Conservation (phyloP, 1,140 invertebrate species). For the Papilio dardanus region DNA sequence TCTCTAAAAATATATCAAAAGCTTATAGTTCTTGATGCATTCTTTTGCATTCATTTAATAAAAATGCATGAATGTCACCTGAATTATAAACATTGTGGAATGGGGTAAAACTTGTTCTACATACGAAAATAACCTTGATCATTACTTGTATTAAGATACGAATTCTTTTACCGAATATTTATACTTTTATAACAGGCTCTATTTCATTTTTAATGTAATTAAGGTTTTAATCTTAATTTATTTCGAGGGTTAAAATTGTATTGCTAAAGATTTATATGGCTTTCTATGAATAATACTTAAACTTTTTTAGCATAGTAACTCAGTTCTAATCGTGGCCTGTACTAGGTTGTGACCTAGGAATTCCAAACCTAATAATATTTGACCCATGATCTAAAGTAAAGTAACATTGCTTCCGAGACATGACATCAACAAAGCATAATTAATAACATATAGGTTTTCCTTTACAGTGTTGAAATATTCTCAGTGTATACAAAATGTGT, state of each 20-base stretch:
- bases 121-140: not conserved
- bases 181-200: not conserved
- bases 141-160: not conserved
- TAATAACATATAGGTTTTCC: not conserved
- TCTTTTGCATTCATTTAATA: not conserved
- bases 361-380: not conserved
- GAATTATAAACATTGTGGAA: not conserved
- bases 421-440: not conserved
- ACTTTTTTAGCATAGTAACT: not conserved
- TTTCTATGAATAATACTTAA: not conserved
- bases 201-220: too few species aligned
- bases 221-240: not conserved
- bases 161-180: not conserved
- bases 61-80: not conserved
- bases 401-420: constrained; percentile 4
- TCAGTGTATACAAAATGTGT: constrained; percentile 11
- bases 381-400: constrained; percentile 2
- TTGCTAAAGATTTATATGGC: not conserved
- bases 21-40: too few species aligned
- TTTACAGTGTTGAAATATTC: constrained; percentile 8
- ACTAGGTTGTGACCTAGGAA: not conserved
- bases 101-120: not conserved
- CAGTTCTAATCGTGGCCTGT: not conserved
- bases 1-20: too few species aligned
- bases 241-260: too few species aligned